These are phyloP conservation scores for Elephas maximus DNA, from an alignment of 2,113 vertebrate genomes.

Conservation along the genomic window DNA sequence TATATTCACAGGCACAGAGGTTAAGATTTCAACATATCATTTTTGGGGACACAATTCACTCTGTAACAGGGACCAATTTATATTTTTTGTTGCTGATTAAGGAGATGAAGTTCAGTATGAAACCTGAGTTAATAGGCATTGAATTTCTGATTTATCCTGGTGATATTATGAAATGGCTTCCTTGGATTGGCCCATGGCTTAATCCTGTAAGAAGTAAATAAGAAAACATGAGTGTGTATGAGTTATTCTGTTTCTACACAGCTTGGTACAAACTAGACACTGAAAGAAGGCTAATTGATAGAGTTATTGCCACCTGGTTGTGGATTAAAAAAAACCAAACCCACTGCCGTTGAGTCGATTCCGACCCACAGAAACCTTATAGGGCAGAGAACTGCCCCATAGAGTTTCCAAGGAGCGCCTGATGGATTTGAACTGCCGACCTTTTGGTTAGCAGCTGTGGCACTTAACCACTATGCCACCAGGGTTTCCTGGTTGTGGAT, in stretches of 20 bases:
- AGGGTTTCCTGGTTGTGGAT: no score
- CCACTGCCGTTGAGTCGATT: no score
- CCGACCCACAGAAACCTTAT: no score
- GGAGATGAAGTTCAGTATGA: not conserved
- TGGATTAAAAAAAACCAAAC: not conserved
- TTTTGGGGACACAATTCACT: no score
- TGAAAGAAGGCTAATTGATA: not conserved
- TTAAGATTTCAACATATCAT: no score
- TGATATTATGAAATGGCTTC: not conserved
- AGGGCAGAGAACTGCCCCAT: no score
- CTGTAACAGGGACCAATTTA: not conserved
- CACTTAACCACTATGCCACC: no score
- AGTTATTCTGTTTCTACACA: not conserved
- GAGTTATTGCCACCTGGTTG: not conserved
- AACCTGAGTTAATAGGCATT: not conserved
- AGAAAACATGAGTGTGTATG: not conserved
- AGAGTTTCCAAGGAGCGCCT: no score
- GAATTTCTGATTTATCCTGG: not conserved
- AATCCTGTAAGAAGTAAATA: conserved; percentile 4
- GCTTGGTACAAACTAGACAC: not conserved
- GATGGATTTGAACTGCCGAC: no score
- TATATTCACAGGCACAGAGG: no score
- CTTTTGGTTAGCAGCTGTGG: no score
- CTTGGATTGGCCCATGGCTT: not conserved
- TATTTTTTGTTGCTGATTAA: conserved; percentile 18